phyloP scores from a whole-genome alignment of 1,140 invertebrate species.

The Papilio glaucus region DNA sequence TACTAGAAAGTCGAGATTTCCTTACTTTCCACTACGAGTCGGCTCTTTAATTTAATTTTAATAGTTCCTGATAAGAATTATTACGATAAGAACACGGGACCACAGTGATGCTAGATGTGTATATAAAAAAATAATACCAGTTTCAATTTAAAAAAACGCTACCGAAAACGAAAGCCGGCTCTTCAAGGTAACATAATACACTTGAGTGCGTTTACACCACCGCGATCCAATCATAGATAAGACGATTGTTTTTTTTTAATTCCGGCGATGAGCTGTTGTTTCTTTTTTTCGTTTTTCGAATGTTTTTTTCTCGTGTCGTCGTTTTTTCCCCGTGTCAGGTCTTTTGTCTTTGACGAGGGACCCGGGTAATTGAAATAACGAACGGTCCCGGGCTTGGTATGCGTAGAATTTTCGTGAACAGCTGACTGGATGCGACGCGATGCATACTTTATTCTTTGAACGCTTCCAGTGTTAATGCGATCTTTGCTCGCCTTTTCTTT shows the following conservation, averaged over 20 bases:
- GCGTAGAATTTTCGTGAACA: slow-evolving; percentile 79
- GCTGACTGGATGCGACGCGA: slow-evolving; percentile 62
- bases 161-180: slow-evolving; percentile 73
- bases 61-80: slow-evolving; percentile 27
- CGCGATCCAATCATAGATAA: slow-evolving; percentile 82
- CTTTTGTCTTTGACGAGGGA: slow-evolving; percentile 82
- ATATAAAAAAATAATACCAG: slow-evolving; percentile 35
- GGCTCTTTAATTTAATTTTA: slow-evolving; percentile 30
- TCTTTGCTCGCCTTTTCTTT: slow-evolving; percentile 29
- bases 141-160: slow-evolving; percentile 68
- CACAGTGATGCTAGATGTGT: slow-evolving; percentile 31
- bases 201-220: slow-evolving; percentile 77
- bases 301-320: slow-evolving; percentile 41
- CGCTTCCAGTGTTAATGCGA: slow-evolving; percentile 38
- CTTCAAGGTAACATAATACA: slow-evolving; percentile 69
- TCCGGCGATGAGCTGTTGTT: slow-evolving; percentile 65
- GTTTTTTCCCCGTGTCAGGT: slow-evolving; percentile 70
- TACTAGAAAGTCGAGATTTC: slow-evolving; percentile 26
- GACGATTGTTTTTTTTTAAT: slow-evolving; percentile 65
- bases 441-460: slow-evolving; percentile 57
- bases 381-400: slow-evolving; percentile 68
- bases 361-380: slow-evolving; percentile 79
- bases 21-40: slow-evolving; percentile 6
- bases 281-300: slow-evolving; percentile 50
- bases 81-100: slow-evolving; percentile 28